A percentile compares a stretch with the other conserved stretches of the same genome.
phyloP scores from a whole-genome alignment of 2,113 vertebrate species.

The Epinephelus lanceolatus region DNA sequence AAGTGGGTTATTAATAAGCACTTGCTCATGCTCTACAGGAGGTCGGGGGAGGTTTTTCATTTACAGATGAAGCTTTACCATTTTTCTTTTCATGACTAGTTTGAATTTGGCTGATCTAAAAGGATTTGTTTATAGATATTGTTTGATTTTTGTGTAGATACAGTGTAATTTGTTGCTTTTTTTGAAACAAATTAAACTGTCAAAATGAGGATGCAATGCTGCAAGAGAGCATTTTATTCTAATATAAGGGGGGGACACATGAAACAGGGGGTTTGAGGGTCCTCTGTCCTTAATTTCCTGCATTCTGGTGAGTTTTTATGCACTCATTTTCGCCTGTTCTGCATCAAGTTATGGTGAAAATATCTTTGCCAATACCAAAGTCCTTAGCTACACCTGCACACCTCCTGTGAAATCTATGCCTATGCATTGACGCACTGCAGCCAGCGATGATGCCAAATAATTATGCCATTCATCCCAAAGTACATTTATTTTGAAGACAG shows the following conservation, averaged over 20 bases:
- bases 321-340: no score
- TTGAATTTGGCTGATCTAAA: background rate
- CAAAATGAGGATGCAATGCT: background rate
- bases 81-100: background rate
- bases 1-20: conserved; percentile 13
- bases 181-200: background rate
- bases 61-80: background rate
- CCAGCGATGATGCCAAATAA: background rate
- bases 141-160: background rate
- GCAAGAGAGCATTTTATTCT: no score
- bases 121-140: background rate
- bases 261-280: no score
- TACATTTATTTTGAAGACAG: background rate
- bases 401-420: no score
- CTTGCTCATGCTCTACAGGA: background rate
- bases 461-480: no score
- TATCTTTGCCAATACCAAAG: no score
- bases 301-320: no score
- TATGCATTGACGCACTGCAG: no score
- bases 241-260: no score
- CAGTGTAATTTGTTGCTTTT: background rate
- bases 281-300: no score
- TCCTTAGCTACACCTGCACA: no score
- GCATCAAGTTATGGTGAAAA: no score
- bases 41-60: background rate